These are phyloP conservation scores for Eristalis intricaria DNA, from an alignment of 2,888 invertebrate genomes.

Conservation along the genomic window DNA sequence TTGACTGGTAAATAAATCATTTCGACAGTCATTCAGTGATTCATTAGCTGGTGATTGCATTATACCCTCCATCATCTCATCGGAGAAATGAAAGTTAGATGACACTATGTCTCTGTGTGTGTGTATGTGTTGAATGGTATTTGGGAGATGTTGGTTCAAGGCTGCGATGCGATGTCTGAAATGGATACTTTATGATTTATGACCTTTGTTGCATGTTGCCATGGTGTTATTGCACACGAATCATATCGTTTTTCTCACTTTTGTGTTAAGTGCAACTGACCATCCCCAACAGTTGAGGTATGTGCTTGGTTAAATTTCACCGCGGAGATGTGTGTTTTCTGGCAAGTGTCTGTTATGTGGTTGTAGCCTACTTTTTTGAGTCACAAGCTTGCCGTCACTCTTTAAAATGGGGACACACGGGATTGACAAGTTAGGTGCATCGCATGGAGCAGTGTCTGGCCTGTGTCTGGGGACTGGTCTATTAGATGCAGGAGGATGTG, in stretches of 20 bases:
- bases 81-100: slow-evolving; percentile 47
- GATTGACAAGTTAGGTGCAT: background rate
- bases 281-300: background rate
- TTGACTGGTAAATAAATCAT: slow-evolving; percentile 54
- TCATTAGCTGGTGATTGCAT: slow-evolving; percentile 53
- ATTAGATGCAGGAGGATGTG: background rate
- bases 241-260: background rate
- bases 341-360: background rate
- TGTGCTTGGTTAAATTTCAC: background rate
- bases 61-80: slow-evolving; percentile 1
- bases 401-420: background rate
- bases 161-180: background rate
- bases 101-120: slow-evolving; percentile 9
- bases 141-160: background rate
- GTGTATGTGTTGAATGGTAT: background rate
- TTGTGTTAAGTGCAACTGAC: background rate
- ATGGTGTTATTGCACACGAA: background rate
- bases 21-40: slow-evolving; percentile 41
- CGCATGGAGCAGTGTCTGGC: background rate
- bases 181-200: background rate
- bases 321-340: background rate
- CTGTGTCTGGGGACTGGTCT: too few relatives aligned
- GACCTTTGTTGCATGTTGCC: background rate
- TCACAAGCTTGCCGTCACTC: background rate
- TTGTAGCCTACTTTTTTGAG: background rate